phyloP scores from a whole-genome alignment of 1,140 invertebrate genomes.

The Propsilocerus akamusi region DNA sequence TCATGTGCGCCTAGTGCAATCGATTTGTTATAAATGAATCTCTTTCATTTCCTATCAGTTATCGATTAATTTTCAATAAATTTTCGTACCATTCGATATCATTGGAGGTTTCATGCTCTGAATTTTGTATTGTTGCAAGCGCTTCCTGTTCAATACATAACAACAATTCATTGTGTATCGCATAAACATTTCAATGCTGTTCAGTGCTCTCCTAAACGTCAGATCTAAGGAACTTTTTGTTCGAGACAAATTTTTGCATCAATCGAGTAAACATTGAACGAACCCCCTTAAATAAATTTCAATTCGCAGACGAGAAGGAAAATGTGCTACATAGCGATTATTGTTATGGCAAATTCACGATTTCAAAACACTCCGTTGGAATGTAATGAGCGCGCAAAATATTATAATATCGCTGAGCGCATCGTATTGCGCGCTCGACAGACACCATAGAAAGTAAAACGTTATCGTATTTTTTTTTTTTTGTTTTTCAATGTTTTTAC shows the following conservation, averaged over 20 bases:
- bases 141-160: neutral
- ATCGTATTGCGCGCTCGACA: neutral
- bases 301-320: slow-evolving; percentile 2
- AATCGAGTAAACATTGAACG: too few species aligned
- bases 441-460: neutral
- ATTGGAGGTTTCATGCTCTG: too few species aligned
- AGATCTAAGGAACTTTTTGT: too few species aligned
- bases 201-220: too few species aligned
- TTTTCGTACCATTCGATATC: too few species aligned
- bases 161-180: too few species aligned
- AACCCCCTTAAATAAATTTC: slow-evolving; percentile 3
- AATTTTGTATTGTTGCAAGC: too few species aligned
- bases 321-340: neutral
- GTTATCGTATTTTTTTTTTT: too few species aligned
- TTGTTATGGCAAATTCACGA: slow-evolving; percentile 1
- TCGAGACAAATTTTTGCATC: too few species aligned
- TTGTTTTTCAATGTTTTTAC: too few species aligned
- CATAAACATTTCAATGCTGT: too few species aligned
- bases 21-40: slow-evolving; percentile 4
- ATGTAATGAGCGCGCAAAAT: slow-evolving; percentile 3
- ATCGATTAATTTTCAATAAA: slow-evolving; percentile 4
- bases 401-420: neutral
- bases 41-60: slow-evolving; percentile 4
- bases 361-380: neutral
- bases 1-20: neutral